These are phyloP conservation scores for Psephotus haematonotus DNA, from an alignment of 2,113 vertebrate species.

Conservation along the genomic window DNA sequence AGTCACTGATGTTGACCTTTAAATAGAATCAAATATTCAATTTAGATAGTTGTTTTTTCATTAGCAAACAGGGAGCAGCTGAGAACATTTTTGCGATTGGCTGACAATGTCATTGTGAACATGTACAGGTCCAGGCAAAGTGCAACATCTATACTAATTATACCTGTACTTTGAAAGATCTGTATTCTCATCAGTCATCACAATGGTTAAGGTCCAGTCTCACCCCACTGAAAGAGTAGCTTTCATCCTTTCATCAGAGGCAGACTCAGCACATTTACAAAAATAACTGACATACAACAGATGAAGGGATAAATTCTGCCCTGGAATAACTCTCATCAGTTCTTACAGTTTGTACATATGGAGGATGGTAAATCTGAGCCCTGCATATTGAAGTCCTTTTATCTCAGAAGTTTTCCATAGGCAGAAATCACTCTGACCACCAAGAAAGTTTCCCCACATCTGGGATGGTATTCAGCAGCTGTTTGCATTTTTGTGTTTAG, in stretches of 20 bases:
- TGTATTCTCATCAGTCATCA: neutral
- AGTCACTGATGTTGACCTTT: constrained; percentile 39
- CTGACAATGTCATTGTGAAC: neutral
- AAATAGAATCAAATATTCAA: constrained; percentile 46
- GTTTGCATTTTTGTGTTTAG: constrained; percentile 24
- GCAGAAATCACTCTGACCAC: constrained; percentile 31
- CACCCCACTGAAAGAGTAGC: neutral
- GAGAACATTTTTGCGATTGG: neutral
- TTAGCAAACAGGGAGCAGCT: neutral
- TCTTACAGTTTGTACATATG: neutral
- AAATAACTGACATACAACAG: neutral
- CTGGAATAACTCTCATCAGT: neutral
- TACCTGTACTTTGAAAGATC: neutral
- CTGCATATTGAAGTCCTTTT: neutral
- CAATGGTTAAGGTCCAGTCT: neutral
- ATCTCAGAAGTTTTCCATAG: constrained; percentile 31
- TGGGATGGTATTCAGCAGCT: constrained; percentile 25
- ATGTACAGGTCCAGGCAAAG: neutral
- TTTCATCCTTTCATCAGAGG: constrained; percentile 16
- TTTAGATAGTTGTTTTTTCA: constrained; percentile 40
- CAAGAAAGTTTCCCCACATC: constrained; percentile 40
- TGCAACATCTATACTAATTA: neutral
- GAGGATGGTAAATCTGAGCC: neutral
- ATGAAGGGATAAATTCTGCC: constrained; percentile 8
- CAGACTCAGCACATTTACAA: neutral